Conservation (phyloP, 1,140 invertebrate species). For the Drosophila novamexicana region DNA sequence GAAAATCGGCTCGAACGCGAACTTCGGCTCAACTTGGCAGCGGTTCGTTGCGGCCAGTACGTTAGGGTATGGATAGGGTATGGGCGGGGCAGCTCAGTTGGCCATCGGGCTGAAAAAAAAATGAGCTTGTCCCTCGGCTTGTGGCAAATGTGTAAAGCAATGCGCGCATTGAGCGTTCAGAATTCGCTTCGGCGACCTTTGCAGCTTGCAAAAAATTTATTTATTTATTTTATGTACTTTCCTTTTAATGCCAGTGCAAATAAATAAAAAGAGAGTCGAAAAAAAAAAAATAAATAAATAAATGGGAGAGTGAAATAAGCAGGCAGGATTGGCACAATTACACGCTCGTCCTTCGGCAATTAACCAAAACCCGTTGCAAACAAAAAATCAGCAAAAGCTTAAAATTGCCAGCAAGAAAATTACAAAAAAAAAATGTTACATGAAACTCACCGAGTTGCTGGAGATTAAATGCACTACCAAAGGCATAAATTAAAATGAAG, state of each 20-base stretch:
- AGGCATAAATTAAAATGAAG: neutral
- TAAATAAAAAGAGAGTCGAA: slow-evolving; percentile 37
- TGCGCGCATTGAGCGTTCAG: slow-evolving; percentile 18
- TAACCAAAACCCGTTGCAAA: slow-evolving; percentile 40
- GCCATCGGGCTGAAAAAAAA: slow-evolving; percentile 29
- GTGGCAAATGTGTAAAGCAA: slow-evolving; percentile 13
- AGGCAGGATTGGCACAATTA: slow-evolving; percentile 72
- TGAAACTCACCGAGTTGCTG: neutral
- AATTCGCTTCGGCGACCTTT: slow-evolving; percentile 43
- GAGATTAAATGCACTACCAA: neutral
- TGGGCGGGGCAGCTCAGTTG: neutral
- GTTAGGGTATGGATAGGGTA: neutral
- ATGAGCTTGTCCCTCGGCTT: slow-evolving; percentile 32
- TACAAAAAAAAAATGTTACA: neutral
- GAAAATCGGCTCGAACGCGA: slow-evolving; percentile 42
- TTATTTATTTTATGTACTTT: slow-evolving; percentile 55
- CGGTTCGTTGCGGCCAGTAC: neutral
- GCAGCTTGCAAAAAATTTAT: slow-evolving; percentile 46
- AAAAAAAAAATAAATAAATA: slow-evolving; percentile 27
- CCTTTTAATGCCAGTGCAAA: slow-evolving; percentile 48
- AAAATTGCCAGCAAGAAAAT: slow-evolving; percentile 3
- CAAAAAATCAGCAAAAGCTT: slow-evolving; percentile 19
- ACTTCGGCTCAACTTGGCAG: neutral
- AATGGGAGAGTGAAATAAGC: slow-evolving; percentile 16
- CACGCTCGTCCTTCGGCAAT: slow-evolving; percentile 74